phyloP scores from a whole-genome alignment of 2,888 invertebrate genomes.

The Morinoia aosen region DNA sequence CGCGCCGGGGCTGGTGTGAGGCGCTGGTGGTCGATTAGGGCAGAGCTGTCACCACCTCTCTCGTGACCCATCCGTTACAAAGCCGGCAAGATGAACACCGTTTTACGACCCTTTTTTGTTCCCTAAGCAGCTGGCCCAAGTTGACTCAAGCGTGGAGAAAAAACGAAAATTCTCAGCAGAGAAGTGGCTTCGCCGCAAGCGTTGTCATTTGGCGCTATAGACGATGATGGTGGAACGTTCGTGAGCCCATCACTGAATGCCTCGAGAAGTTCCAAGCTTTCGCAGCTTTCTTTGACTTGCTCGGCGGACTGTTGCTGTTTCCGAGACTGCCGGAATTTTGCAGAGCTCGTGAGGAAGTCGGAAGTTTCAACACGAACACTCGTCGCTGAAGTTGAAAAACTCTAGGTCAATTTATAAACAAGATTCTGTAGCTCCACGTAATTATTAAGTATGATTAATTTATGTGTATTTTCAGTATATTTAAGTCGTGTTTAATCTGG shows the following conservation, averaged over 20 bases:
- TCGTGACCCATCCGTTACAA: constrained; percentile 36
- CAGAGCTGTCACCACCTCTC: neutral
- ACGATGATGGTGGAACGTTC: neutral
- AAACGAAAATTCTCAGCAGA: neutral
- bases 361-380: neutral
- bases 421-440: no score
- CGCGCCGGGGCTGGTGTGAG: neutral
- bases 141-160: constrained; percentile 20
- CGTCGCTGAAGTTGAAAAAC: no score
- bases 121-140: constrained; percentile 9
- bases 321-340: neutral
- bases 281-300: neutral
- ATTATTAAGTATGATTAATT: no score
- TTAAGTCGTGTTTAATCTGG: no score
- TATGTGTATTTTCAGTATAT: no score
- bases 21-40: constrained; percentile 27
- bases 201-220: constrained; percentile 40
- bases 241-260: neutral
- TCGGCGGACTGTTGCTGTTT: neutral
- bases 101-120: constrained; percentile 48
- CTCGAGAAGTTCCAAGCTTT: neutral
- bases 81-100: constrained; percentile 30
- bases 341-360: neutral
- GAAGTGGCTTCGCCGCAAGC: constrained; percentile 15
- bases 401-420: no score